Evolutionary conservation across 1,140 invertebrate species (phyloP).

Genomic region (Drosophila cardini): DNA sequence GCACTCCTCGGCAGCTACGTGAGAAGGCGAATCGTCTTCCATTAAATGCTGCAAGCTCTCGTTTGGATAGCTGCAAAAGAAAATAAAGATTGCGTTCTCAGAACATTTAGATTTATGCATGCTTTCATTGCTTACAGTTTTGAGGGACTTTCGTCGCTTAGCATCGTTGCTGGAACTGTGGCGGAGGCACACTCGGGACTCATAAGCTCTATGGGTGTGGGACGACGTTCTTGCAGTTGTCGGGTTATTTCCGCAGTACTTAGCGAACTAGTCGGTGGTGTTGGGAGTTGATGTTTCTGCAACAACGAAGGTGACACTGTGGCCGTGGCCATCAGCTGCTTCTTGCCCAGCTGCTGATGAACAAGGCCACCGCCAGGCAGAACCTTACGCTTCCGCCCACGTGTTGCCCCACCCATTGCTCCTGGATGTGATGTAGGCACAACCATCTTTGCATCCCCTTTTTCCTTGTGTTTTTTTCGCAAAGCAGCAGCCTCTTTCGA

Average conservation of each 20-base stretch:
- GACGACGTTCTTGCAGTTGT: constrained; percentile 92
- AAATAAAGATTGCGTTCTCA: neutral
- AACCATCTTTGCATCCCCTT: constrained; percentile 23
- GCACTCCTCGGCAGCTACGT: constrained; percentile 89
- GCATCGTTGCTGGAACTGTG: constrained; percentile 96
- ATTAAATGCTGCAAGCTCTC: constrained; percentile 87
- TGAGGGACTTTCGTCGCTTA: constrained; percentile 91
- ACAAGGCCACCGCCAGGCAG: constrained; percentile 30
- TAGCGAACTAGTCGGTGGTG: constrained; percentile 86
- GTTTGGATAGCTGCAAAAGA: constrained; percentile 90
- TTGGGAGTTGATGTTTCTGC: constrained; percentile 39
- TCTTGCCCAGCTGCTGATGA: constrained; percentile 30
- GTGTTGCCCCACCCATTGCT: constrained; percentile 53
- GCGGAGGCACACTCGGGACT: constrained; percentile 92
- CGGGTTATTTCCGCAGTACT: constrained; percentile 96
- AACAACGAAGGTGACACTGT: constrained; percentile 56
- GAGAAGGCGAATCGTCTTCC: constrained; percentile 90
- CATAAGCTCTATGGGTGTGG: constrained; percentile 92
- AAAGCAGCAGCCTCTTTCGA: constrained; percentile 30
- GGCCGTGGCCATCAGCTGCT: constrained; percentile 38
- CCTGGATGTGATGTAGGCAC: constrained; percentile 8
- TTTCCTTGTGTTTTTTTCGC: constrained; percentile 69
- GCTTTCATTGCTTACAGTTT: constrained; percentile 52
- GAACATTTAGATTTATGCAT: no score
- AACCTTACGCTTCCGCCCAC: constrained; percentile 74